Evolutionary conservation across 2,797 vertebrate species (phyloP).

Genomic region (Girardinus metallicus): DNA sequence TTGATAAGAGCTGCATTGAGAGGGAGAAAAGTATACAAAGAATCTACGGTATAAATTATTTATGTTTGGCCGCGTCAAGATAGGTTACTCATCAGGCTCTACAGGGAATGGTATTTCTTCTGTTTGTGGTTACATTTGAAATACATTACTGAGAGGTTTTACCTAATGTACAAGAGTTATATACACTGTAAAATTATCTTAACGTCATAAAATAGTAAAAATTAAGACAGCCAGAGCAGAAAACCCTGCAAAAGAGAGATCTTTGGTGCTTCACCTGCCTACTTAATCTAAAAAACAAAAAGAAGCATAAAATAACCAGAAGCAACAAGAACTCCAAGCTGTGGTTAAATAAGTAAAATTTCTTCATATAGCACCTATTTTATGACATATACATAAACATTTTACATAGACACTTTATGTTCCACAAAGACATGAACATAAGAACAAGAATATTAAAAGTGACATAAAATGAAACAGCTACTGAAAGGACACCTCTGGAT

Average conservation of each 20-base stretch:
- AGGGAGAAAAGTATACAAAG: not conserved
- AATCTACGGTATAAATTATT: slow-evolving; percentile 74
- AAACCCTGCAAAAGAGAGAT: not conserved
- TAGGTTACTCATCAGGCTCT: slow-evolving; percentile 33
- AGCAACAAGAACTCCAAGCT: not conserved
- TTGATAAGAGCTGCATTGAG: not conserved
- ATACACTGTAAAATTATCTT: not conserved
- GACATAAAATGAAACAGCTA: not conserved
- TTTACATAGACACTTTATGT: too few relatives aligned
- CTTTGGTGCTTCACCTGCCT: not conserved
- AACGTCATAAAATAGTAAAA: not conserved
- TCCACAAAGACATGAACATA: too few relatives aligned
- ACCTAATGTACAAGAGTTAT: not conserved
- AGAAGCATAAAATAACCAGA: not conserved
- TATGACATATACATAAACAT: too few relatives aligned
- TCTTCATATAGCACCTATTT: too few relatives aligned
- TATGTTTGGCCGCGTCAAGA: slow-evolving; percentile 48
- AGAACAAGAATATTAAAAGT: too few relatives aligned
- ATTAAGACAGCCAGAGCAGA: not conserved
- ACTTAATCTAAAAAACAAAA: not conserved
- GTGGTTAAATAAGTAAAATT: too few relatives aligned
- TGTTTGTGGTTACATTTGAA: not conserved
- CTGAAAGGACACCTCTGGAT: not conserved
- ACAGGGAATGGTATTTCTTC: not conserved
- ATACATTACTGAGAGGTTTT: not conserved